phyloP scores from a whole-genome alignment of 2,113 vertebrate genomes.

The Pseudolaguvia tuberculata region DNA sequence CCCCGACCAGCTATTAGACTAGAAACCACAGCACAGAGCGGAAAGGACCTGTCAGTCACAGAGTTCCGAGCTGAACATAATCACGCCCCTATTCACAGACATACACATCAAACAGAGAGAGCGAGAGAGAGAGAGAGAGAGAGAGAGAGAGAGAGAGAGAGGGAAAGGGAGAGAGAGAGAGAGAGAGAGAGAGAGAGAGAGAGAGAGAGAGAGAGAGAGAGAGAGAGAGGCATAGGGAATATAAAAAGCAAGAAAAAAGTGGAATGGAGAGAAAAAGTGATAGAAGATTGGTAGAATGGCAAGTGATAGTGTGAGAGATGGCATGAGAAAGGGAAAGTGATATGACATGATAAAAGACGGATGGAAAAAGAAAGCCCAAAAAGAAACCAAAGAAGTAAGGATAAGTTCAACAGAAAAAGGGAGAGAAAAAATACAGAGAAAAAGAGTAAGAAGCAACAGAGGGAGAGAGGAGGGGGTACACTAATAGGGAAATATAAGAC shows the following conservation, averaged over 20 bases:
- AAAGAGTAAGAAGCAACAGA: background rate
- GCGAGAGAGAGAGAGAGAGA: background rate
- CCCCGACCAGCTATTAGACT: conserved; percentile 16
- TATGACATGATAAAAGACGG: background rate
- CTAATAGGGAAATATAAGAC: too few relatives aligned
- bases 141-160: background rate
- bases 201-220: background rate
- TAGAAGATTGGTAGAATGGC: background rate
- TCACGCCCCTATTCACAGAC: conserved; percentile 30
- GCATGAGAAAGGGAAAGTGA: background rate
- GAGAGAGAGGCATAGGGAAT: background rate
- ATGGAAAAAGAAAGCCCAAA: background rate
- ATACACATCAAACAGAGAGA: background rate
- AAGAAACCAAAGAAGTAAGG: too few relatives aligned
- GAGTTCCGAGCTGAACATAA: conserved; percentile 11
- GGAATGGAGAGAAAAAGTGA: background rate
- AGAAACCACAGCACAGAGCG: conserved; percentile 33
- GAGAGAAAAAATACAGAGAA: too few relatives aligned
- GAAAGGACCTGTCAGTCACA: conserved; percentile 41
- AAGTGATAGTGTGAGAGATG: background rate
- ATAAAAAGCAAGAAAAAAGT: background rate
- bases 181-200: background rate
- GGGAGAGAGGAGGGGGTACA: background rate
- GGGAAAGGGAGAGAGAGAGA: background rate
- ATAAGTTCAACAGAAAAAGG: background rate